Evolutionary conservation across 2,888 invertebrate species (phyloP).

Genomic region (Dinocampus coccinellae): DNA sequence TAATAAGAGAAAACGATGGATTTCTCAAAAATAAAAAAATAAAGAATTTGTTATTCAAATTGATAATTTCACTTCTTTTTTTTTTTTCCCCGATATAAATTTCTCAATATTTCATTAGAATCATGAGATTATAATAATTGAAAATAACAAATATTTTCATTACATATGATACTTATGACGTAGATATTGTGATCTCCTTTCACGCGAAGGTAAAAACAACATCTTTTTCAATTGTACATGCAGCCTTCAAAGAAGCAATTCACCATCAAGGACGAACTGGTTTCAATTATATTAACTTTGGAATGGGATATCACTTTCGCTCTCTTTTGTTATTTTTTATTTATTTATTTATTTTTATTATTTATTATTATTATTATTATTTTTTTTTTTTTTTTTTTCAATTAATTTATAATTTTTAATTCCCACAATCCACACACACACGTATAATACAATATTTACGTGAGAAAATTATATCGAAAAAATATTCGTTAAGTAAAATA

Average conservation of each 20-base stretch:
- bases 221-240: background rate
- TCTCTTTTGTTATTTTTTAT: background rate
- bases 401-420: background rate
- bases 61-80: background rate
- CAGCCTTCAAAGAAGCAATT: constrained; percentile 6
- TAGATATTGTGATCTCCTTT: constrained; percentile 1
- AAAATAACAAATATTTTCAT: background rate
- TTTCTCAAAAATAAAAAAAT: background rate
- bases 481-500: too few relatives aligned
- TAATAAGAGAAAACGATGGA: background rate
- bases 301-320: background rate
- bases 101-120: background rate
- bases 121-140: background rate
- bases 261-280: background rate
- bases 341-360: too few relatives aligned
- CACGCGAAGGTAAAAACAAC: background rate
- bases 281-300: background rate
- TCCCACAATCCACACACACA: background rate
- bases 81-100: too few relatives aligned
- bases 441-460: background rate
- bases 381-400: too few relatives aligned
- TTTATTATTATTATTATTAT: too few relatives aligned
- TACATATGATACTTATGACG: background rate
- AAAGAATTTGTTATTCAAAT: background rate
- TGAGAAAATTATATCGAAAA: too few relatives aligned